Evolutionary conservation across 2,888 invertebrate species (phyloP).

Genomic region (Rhagonycha lutea): DNA sequence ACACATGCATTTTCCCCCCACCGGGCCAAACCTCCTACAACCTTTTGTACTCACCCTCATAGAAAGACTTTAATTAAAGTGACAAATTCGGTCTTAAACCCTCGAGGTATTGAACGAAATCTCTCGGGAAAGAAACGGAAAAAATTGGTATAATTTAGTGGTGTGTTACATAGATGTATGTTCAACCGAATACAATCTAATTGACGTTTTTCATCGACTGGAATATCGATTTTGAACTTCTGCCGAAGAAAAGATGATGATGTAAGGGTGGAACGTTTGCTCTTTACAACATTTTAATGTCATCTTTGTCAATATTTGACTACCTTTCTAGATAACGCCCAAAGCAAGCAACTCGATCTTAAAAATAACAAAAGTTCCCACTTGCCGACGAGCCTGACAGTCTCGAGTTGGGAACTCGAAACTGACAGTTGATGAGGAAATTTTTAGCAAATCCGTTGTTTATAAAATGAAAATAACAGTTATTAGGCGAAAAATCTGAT

Average conservation of each 20-base stretch:
- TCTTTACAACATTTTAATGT: not conserved
- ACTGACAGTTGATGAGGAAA: not conserved
- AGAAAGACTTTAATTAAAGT: conserved; percentile 53
- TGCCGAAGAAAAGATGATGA: not conserved
- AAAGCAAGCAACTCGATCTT: not conserved
- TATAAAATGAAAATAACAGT: not conserved
- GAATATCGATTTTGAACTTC: not conserved
- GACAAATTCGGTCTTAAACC: conserved; percentile 54
- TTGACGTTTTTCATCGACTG: conserved; percentile 2
- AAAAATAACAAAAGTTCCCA: not conserved
- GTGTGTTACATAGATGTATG: conserved; percentile 19
- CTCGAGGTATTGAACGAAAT: conserved; percentile 59
- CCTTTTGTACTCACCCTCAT: conserved; percentile 49
- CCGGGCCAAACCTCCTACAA: conserved; percentile 61
- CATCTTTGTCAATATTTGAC: not conserved
- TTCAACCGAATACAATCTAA: conserved; percentile 19
- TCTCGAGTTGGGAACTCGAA: not conserved
- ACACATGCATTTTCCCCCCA: conserved; percentile 57
- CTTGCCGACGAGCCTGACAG: not conserved
- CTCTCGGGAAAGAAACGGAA: conserved; percentile 60
- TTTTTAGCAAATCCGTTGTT: not conserved
- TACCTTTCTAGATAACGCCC: not conserved
- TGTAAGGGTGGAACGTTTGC: not conserved
- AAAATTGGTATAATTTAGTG: conserved; percentile 27
- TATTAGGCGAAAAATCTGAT: not conserved